These are phyloP conservation scores for Lateolabrax maculatus DNA, from an alignment of 2,797 vertebrate genomes.

Conservation along the genomic window DNA sequence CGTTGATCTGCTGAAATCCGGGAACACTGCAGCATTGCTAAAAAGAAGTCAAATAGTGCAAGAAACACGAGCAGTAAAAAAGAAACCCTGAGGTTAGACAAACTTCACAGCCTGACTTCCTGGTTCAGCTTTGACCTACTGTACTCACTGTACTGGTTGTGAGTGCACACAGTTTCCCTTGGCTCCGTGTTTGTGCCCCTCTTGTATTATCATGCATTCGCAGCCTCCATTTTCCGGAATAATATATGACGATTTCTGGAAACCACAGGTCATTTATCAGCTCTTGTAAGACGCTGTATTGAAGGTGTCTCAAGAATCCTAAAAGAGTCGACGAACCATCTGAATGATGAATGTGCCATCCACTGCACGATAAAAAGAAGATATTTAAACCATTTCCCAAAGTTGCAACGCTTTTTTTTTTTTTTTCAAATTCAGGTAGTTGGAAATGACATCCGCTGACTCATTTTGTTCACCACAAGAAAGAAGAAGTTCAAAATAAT, in stretches of 20 bases:
- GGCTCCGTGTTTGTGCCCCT: neutral
- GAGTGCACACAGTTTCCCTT: neutral
- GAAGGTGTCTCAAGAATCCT: neutral
- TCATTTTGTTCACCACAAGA: too few species aligned
- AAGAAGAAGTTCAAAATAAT: neutral
- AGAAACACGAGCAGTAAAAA: neutral
- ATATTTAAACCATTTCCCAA: neutral
- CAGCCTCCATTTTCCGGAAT: neutral
- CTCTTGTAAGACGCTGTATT: neutral
- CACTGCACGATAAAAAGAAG: neutral
- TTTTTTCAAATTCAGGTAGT: too few species aligned
- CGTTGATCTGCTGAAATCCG: neutral
- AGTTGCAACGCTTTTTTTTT: neutral
- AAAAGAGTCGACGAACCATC: neutral
- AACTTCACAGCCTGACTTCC: slow-evolving; percentile 9
- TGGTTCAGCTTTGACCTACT: neutral
- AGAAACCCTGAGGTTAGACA: neutral
- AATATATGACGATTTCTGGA: neutral
- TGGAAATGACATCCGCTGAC: neutral
- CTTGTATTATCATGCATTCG: neutral
- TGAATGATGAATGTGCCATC: neutral
- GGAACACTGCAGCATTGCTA: neutral
- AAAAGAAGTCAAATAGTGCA: neutral
- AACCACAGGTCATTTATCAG: neutral
- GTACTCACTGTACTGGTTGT: neutral